These are phyloP conservation scores for Drosophila acutilabella DNA, from an alignment of 2,888 invertebrate genomes.

Conservation along the genomic window DNA sequence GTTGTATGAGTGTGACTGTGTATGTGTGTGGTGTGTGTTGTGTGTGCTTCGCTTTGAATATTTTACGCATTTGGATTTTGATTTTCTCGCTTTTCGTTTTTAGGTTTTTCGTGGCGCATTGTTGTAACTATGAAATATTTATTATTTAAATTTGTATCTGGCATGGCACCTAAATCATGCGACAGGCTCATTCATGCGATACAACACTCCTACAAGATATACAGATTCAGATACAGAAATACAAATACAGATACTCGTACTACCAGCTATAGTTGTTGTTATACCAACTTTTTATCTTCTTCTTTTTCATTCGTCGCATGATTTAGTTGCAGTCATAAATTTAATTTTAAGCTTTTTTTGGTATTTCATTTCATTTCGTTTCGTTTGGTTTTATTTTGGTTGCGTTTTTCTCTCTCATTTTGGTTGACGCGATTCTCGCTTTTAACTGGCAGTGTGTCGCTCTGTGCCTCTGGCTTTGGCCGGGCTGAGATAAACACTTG, in stretches of 20 bases:
- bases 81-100: constrained; percentile 59
- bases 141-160: constrained; percentile 77
- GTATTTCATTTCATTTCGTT: constrained; percentile 65
- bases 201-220: constrained; percentile 48
- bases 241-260: constrained; percentile 22
- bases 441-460: constrained; percentile 19
- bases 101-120: constrained; percentile 23
- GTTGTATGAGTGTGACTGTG: constrained; percentile 1
- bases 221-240: constrained; percentile 28
- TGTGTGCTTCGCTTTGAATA: constrained; percentile 66
- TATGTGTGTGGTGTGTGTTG: constrained; percentile 6
- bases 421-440: constrained; percentile 19
- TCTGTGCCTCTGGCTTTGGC: constrained; percentile 9
- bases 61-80: constrained; percentile 65
- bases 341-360: constrained; percentile 73
- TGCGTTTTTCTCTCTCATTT: constrained; percentile 27
- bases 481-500: constrained; percentile 77
- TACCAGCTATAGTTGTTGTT: constrained; percentile 44
- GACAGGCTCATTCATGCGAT: constrained; percentile 68
- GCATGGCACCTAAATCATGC: constrained; percentile 71
- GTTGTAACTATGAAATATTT: constrained; percentile 75
- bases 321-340: constrained; percentile 82
- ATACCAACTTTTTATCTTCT: constrained; percentile 33
- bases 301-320: constrained; percentile 64
- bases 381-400: constrained; percentile 37